A percentile compares a stretch with the other conserved stretches of the same genome.
Evolutionary conservation across 2,113 vertebrate species (phyloP).

Genomic region (Heloderma charlesbogerti): DNA sequence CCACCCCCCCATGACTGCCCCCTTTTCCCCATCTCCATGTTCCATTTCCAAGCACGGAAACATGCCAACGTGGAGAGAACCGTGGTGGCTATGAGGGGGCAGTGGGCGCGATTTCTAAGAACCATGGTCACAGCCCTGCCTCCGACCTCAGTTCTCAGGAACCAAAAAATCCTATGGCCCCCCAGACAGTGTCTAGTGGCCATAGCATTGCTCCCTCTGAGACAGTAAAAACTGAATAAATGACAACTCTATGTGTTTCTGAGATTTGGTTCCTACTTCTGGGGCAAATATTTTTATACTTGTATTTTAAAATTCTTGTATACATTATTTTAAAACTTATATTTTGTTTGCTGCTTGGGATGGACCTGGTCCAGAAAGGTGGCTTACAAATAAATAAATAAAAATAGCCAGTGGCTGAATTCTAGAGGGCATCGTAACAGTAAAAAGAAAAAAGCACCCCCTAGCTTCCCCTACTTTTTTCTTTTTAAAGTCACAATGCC

Average conservation of each 20-base stretch:
- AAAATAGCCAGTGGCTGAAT: background rate
- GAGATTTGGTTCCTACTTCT: background rate
- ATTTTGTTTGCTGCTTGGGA: background rate
- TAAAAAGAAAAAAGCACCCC: background rate
- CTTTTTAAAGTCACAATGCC: background rate
- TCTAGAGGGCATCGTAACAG: background rate
- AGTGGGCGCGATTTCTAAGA: too few species aligned
- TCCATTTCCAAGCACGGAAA: too few species aligned
- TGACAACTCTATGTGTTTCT: background rate
- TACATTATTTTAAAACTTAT: background rate
- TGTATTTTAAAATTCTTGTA: background rate
- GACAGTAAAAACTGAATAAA: background rate
- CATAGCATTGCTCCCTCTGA: too few species aligned
- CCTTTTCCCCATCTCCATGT: too few species aligned
- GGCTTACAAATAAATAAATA: background rate
- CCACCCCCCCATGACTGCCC: too few species aligned
- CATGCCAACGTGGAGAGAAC: too few species aligned
- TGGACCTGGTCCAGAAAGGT: background rate
- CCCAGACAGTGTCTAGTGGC: too few species aligned
- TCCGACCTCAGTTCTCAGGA: too few species aligned
- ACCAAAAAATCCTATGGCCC: too few species aligned
- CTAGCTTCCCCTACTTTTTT: background rate
- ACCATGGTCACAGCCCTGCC: too few species aligned
- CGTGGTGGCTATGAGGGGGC: too few species aligned
- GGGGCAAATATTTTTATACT: constrained; percentile 13